Base-by-base conservation (phyloP, 1,140 invertebrate genomes). In the Cataglyphis hispanica region DNA sequence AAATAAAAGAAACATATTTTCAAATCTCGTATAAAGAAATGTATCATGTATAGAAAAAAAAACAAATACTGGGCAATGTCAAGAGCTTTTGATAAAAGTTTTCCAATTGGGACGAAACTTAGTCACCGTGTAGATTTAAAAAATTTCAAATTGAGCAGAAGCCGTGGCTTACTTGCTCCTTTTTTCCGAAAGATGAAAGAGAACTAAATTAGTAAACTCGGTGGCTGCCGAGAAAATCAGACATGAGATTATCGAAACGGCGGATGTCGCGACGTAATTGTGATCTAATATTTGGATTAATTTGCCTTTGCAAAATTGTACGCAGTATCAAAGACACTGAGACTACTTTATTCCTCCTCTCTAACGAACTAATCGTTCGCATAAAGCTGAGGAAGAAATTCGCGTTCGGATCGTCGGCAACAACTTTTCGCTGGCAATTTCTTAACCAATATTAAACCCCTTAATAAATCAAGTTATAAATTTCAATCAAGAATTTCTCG, bases 381-480 rank as follows among this genome's bases (percentile, higher is more conserved):
- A 74, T 60, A 72, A 60, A 83, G 60, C 43, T 46, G 37, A 43
- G 31, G 53, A 46, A 63, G 67, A 74, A 74, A 83, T 83, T 83
- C 67, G 31, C 37, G 66, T 56, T 60, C 37, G 19, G 40, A 46
- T 2, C n/a, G 43, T n/a, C 22, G 11, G 43, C 78, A 74, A 74
- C 78, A 43, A 83, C 67, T 83, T 83, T 74, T 25, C 25, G 19
- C 67, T 37, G 56, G 67, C 53, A 74, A 83, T 83, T 83, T n/a
- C 78, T 83, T 83, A 83, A 83, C 53, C 78, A 74, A 83, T 83
- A 83, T 83, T 83, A 83, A 83, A 83, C 25, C 66, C 31, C 53
- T 74, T 83, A 83, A 83, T 83, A 83, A 83, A 83, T 83, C 78
- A 83, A 83, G 78, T 83, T 83, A 83, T 74, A 83, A 83, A 83